Conservation (phyloP, 2,113 vertebrate species). For the Lophura nycthemera region DNA sequence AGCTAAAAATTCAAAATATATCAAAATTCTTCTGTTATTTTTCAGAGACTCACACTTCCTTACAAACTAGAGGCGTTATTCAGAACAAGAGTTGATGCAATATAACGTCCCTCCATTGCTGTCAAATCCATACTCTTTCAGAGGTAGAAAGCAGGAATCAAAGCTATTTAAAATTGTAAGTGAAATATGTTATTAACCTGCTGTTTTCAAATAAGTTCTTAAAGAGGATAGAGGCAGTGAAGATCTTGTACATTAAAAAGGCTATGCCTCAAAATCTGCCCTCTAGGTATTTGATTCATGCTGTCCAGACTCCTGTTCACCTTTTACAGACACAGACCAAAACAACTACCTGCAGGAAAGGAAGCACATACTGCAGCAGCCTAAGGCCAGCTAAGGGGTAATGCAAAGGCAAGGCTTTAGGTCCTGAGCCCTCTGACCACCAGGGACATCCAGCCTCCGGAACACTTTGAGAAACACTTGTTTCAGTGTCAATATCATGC, state of each 20-base stretch:
- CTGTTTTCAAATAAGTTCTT: not conserved
- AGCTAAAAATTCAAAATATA: not conserved
- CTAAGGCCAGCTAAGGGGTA: not conserved
- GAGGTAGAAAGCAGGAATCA: not conserved
- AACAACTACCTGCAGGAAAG: not conserved
- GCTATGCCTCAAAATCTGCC: not conserved
- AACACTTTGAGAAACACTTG: not conserved
- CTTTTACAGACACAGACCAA: not conserved
- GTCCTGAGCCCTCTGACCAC: not conserved
- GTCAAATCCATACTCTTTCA: not conserved
- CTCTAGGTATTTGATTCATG: not conserved
- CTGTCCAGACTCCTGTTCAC: not conserved
- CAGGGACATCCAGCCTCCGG: fast-evolving
- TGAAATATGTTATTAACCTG: not conserved
- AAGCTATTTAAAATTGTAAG: not conserved
- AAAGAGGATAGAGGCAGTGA: not conserved
- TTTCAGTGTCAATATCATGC: not conserved
- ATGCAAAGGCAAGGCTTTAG: not conserved
- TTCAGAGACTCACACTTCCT: not conserved
- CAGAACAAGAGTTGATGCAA: not conserved
- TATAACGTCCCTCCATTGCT: not conserved
- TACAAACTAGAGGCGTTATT: not conserved
- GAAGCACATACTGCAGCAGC: not conserved
- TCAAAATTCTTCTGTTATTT: not conserved
- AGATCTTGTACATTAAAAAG: not conserved